A percentile compares a stretch with the other conserved stretches of the same genome.
These are phyloP conservation scores for Galerucella calmariensis DNA, from an alignment of 2,888 invertebrate species.

Conservation along the genomic window DNA sequence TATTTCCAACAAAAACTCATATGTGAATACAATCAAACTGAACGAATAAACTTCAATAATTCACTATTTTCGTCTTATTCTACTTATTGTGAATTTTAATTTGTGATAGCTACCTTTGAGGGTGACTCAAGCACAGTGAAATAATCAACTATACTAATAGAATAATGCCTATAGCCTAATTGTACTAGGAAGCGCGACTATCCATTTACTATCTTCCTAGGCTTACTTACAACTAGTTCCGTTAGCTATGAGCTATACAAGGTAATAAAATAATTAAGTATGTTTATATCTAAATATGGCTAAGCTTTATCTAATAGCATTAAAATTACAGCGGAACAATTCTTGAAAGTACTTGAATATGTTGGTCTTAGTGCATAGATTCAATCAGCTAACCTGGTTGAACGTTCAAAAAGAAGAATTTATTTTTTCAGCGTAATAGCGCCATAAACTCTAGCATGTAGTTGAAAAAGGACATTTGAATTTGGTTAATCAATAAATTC, in stretches of 20 bases:
- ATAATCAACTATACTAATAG: conserved; percentile 6
- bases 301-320: conserved; percentile 15
- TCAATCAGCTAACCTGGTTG: no score
- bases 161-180: conserved; percentile 23
- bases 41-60: background rate
- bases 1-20: background rate
- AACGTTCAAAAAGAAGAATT: no score
- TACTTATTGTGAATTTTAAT: conserved; percentile 8
- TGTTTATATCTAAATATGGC: conserved; percentile 2
- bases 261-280: conserved; percentile 33
- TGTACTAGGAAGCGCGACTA: conserved; percentile 28
- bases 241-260: conserved; percentile 44
- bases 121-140: conserved; percentile 25
- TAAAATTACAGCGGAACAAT: no score
- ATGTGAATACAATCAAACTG: conserved; percentile 5
- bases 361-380: no score
- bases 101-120: conserved; percentile 13
- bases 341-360: no score
- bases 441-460: no score
- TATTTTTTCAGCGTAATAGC: no score
- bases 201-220: conserved; percentile 29
- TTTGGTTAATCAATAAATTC: no score
- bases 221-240: conserved; percentile 48
- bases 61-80: background rate
- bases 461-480: no score